Evolutionary conservation across 2,797 vertebrate genomes (phyloP).

Genomic region (Holocentrus rufus): DNA sequence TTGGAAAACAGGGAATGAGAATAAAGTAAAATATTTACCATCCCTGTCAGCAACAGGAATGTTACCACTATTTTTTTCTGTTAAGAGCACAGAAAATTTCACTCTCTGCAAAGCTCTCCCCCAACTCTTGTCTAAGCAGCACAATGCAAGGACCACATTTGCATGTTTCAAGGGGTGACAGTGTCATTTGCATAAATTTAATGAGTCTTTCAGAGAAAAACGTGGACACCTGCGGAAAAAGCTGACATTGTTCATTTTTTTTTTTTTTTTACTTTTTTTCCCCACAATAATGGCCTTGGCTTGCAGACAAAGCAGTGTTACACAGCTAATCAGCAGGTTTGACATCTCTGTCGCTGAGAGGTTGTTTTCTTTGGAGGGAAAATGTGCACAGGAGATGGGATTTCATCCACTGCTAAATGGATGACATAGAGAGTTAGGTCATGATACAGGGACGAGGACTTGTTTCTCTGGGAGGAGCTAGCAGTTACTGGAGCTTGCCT

Average conservation of each 20-base stretch:
- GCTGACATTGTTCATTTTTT: constrained; percentile 76
- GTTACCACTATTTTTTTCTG: constrained; percentile 23
- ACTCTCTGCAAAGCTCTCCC: constrained; percentile 41
- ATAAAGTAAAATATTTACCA: constrained; percentile 34
- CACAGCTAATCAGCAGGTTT: constrained; percentile 74
- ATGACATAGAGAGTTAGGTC: constrained; percentile 72
- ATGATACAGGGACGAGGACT: constrained; percentile 51
- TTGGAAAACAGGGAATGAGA: constrained; percentile 29
- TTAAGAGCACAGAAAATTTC: constrained; percentile 40
- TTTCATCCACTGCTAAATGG: constrained; percentile 72
- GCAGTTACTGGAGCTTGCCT: constrained; percentile 34
- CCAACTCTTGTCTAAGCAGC: constrained; percentile 41
- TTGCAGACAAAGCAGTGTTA: constrained; percentile 67
- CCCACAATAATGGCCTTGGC: constrained; percentile 71
- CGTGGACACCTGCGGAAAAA: constrained; percentile 72
- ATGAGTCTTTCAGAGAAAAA: constrained; percentile 72
- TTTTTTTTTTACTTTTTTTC: constrained; percentile 14
- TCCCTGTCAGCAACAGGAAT: constrained; percentile 38
- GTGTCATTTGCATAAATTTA: constrained; percentile 79
- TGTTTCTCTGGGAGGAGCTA: constrained; percentile 50
- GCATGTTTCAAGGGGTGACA: constrained; percentile 75
- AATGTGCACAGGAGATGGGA: constrained; percentile 68
- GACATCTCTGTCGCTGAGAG: constrained; percentile 69
- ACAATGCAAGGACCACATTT: constrained; percentile 69
- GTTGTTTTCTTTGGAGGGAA: constrained; percentile 60